phyloP scores from a whole-genome alignment of 2,113 vertebrate species.

The Melanerpes aurifrons region DNA sequence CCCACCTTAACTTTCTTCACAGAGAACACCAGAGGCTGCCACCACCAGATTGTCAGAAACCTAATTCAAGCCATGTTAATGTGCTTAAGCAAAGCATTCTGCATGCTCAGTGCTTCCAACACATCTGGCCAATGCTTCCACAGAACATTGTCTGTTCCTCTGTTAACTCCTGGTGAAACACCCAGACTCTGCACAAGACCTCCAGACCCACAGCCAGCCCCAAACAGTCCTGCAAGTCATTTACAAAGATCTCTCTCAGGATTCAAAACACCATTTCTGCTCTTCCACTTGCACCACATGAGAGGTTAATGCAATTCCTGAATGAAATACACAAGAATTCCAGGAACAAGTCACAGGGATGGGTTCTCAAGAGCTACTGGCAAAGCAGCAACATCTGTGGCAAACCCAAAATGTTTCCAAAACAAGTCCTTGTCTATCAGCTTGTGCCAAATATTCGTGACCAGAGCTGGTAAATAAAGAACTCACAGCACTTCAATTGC shows the following conservation, averaged over 20 bases:
- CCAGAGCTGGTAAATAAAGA: background rate
- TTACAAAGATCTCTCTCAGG: background rate
- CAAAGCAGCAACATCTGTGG: background rate
- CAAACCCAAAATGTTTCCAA: background rate
- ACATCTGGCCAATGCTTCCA: background rate
- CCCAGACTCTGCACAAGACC: background rate
- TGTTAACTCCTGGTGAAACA: background rate
- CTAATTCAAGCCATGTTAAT: background rate
- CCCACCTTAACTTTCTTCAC: background rate
- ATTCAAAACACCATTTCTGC: background rate
- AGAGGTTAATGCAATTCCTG: background rate
- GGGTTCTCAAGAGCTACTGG: background rate
- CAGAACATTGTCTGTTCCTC: accelerated
- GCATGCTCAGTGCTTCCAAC: background rate
- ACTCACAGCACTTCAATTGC: background rate
- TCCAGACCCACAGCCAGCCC: background rate
- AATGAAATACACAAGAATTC: background rate
- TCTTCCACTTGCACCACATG: background rate
- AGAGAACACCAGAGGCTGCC: background rate
- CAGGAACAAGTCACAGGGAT: background rate
- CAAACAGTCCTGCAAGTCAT: accelerated
- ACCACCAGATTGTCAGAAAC: background rate
- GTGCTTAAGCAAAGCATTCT: background rate
- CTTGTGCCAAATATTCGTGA: background rate
- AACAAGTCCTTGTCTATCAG: background rate